These are phyloP conservation scores for Cerastoderma edule DNA, from an alignment of 2,888 invertebrate species.

Conservation along the genomic window DNA sequence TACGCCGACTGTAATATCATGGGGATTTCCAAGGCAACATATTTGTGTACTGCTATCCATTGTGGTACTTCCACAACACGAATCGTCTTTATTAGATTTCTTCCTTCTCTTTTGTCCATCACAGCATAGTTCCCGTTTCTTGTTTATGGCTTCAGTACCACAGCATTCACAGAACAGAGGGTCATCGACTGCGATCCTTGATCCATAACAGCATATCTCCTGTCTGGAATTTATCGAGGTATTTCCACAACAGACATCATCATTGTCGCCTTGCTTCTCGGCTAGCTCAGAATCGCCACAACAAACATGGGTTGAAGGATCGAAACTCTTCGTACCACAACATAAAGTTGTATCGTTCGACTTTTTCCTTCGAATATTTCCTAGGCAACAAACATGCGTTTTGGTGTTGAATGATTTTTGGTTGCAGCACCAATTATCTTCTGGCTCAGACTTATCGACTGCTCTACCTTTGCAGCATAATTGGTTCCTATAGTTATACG, in stretches of 20 bases:
- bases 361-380: constrained; percentile 37
- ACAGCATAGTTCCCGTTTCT: constrained; percentile 39
- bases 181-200: not conserved
- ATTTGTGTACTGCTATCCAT: constrained; percentile 40
- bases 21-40: constrained; percentile 47
- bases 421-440: constrained; percentile 48
- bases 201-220: constrained; percentile 44
- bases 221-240: constrained; percentile 33
- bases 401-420: constrained; percentile 44
- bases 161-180: constrained; percentile 30
- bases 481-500: constrained; percentile 29
- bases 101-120: constrained; percentile 38
- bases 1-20: constrained; percentile 18
- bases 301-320: constrained; percentile 38
- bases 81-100: constrained; percentile 34
- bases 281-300: constrained; percentile 36
- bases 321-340: constrained; percentile 42
- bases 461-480: constrained; percentile 39
- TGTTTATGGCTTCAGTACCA: constrained; percentile 35
- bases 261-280: constrained; percentile 29
- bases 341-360: constrained; percentile 48
- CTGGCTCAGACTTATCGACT: constrained; percentile 26
- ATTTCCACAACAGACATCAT: constrained; percentile 50
- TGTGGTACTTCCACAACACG: constrained; percentile 53
- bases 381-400: constrained; percentile 46